Percentiles rank a stretch among this genome's conserved stretches.
Evolutionary conservation across 2,113 vertebrate genomes (phyloP).

Genomic region (Oryzias woworae): DNA sequence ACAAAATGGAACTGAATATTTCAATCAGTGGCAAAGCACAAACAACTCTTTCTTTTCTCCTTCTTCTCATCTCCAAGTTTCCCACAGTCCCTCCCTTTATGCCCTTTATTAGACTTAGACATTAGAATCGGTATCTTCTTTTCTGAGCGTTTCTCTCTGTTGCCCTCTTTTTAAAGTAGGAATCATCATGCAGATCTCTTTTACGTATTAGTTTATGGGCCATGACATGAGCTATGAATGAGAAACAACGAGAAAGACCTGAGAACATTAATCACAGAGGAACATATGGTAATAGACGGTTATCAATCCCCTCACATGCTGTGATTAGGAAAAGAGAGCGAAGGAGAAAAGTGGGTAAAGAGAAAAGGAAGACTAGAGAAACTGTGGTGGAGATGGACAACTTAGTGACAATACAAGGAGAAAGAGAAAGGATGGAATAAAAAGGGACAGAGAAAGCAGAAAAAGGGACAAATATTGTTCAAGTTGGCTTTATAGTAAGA

Average conservation of each 20-base stretch:
- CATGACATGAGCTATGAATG: conserved; percentile 96
- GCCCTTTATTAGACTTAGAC: conserved; percentile 56
- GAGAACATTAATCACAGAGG: conserved; percentile 76
- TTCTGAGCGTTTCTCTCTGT: conserved; percentile 52
- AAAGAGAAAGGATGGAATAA: neutral
- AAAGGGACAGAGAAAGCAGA: neutral
- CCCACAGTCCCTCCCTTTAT: conserved; percentile 37
- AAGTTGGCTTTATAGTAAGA: neutral
- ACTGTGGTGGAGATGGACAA: neutral
- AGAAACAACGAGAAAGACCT: conserved; percentile 79
- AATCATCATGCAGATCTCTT: conserved; percentile 88
- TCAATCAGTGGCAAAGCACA: conserved; percentile 56
- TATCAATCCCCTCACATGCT: conserved; percentile 65
- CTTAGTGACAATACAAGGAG: neutral
- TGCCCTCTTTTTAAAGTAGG: conserved; percentile 66
- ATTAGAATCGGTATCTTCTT: conserved; percentile 32
- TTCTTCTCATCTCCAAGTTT: conserved; percentile 63
- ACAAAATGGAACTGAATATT: conserved; percentile 71
- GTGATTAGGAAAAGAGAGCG: conserved; percentile 57
- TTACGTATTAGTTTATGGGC: conserved; percentile 96
- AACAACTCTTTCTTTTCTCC: conserved; percentile 53
- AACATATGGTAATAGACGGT: conserved; percentile 74
- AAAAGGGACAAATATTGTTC: neutral
- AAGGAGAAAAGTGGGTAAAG: conserved; percentile 36
- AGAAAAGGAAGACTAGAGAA: conserved; percentile 14